Conservation (phyloP, 2,888 invertebrate genomes). For the Netelia virgata region DNA sequence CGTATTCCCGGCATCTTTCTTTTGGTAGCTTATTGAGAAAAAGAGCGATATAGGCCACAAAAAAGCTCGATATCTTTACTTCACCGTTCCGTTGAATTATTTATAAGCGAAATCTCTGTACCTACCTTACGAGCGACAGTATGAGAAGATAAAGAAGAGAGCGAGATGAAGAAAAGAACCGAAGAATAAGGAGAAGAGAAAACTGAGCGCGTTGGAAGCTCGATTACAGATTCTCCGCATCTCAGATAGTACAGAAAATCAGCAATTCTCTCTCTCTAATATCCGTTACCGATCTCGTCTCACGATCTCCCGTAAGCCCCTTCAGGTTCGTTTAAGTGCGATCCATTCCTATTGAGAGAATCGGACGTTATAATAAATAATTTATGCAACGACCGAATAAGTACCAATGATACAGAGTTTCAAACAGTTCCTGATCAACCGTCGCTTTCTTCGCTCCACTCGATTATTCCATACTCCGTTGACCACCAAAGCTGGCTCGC, state of each 20-base stretch:
- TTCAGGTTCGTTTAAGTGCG: slow-evolving; percentile 5
- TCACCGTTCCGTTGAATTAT: slow-evolving; percentile 50
- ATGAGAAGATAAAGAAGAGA: slow-evolving; percentile 5
- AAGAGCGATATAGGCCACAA: slow-evolving; percentile 27
- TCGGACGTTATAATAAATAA: slow-evolving; percentile 51
- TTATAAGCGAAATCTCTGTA: slow-evolving; percentile 52
- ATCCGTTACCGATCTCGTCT: slow-evolving; percentile 7
- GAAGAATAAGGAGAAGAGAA: slow-evolving; percentile 24
- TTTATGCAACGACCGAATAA: slow-evolving; percentile 18
- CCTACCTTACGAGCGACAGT: slow-evolving; percentile 25
- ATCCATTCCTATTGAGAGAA: slow-evolving; percentile 37
- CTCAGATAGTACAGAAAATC: slow-evolving; percentile 35
- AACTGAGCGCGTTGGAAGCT: slow-evolving; percentile 13
- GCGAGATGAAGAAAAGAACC: neutral
- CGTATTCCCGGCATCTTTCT: slow-evolving; percentile 36
- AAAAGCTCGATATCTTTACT: slow-evolving; percentile 51
- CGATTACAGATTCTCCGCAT: slow-evolving; percentile 29
- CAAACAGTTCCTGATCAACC: neutral
- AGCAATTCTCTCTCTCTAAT: slow-evolving; percentile 28
- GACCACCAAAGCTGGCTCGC: neutral
- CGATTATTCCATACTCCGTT: neutral
- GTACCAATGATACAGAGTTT: neutral
- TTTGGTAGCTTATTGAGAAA: slow-evolving; percentile 37
- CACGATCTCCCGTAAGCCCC: slow-evolving; percentile 13
- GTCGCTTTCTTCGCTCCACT: neutral